Evolutionary conservation across 2,797 vertebrate species (phyloP).

Genomic region (Hypotaenidia philippensis): DNA sequence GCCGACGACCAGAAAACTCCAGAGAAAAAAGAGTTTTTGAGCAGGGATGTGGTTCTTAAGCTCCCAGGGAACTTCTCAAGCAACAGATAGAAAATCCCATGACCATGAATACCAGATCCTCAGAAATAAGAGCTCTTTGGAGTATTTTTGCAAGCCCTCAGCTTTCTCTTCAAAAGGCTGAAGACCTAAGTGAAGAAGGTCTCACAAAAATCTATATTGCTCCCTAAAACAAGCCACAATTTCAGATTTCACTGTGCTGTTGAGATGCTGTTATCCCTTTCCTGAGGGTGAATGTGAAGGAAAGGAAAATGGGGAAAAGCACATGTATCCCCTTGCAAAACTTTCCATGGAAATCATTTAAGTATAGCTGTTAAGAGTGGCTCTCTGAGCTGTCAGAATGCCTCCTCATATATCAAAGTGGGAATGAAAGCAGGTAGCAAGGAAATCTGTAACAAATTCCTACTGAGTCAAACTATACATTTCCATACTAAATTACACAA

Average conservation of each 20-base stretch:
- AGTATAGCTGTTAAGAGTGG: not conserved
- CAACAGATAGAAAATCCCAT: not conserved
- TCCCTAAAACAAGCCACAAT: not conserved
- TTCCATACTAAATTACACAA: constrained; percentile 30
- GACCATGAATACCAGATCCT: not conserved
- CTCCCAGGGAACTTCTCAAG: not conserved
- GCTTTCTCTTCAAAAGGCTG: not conserved
- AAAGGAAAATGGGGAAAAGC: not conserved
- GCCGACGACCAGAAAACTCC: not conserved
- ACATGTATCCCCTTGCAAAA: not conserved
- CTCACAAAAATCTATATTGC: not conserved
- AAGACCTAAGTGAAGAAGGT: not conserved
- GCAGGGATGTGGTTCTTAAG: not conserved
- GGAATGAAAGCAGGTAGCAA: constrained; percentile 33
- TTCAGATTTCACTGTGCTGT: not conserved
- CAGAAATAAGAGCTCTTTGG: not conserved
- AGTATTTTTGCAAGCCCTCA: not conserved
- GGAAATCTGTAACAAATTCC: constrained; percentile 36
- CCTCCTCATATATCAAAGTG: constrained; percentile 38
- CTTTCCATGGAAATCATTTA: constrained; percentile 11
- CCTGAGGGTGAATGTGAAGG: not conserved
- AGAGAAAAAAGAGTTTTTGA: not conserved
- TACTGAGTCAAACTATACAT: constrained; percentile 2
- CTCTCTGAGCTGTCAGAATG: not conserved
- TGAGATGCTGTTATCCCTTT: not conserved